Evolutionary conservation across 2,888 invertebrate genomes (phyloP).

Genomic region (Agrilus cyanescens): DNA sequence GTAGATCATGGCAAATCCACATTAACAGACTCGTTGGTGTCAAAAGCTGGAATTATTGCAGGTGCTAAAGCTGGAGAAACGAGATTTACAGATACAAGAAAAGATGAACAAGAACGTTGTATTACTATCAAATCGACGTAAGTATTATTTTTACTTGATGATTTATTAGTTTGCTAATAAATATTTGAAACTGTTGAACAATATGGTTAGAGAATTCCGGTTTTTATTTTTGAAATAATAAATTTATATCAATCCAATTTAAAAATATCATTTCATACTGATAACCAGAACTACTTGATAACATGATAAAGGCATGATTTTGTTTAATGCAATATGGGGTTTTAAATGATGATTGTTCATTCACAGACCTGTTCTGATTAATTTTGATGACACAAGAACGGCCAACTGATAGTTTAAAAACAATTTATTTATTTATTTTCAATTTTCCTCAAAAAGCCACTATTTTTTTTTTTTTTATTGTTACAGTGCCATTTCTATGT

Average conservation of each 20-base stretch:
- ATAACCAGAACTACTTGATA: too few species aligned
- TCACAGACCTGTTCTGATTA: constrained; percentile 31
- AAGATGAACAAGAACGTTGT: constrained; percentile 99
- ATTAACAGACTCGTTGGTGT: constrained; percentile 96
- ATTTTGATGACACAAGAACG: constrained; percentile 45
- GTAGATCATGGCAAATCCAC: constrained; percentile 99
- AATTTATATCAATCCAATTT: background rate
- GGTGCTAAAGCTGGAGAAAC: constrained; percentile 98
- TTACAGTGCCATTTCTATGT: constrained; percentile 96
- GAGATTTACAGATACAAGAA: constrained; percentile 97
- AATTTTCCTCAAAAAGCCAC: background rate
- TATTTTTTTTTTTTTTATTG: constrained; percentile 5
- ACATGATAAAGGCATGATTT: background rate
- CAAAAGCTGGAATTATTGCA: constrained; percentile 99
- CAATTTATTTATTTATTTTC: constrained; percentile 4
- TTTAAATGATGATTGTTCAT: constrained; percentile 42
- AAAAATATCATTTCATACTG: too few species aligned
- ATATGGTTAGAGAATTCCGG: background rate
- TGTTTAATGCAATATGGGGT: background rate
- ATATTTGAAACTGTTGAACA: background rate
- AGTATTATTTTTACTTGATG: constrained; percentile 35
- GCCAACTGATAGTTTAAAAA: constrained; percentile 38
- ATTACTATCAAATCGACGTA: constrained; percentile 99
- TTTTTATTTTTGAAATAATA: background rate
- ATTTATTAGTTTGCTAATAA: background rate